A percentile compares a stretch with the other conserved stretches of the same genome.
Conservation (phyloP, 2,888 invertebrate genomes). For the Oscheius sp. region DNA sequence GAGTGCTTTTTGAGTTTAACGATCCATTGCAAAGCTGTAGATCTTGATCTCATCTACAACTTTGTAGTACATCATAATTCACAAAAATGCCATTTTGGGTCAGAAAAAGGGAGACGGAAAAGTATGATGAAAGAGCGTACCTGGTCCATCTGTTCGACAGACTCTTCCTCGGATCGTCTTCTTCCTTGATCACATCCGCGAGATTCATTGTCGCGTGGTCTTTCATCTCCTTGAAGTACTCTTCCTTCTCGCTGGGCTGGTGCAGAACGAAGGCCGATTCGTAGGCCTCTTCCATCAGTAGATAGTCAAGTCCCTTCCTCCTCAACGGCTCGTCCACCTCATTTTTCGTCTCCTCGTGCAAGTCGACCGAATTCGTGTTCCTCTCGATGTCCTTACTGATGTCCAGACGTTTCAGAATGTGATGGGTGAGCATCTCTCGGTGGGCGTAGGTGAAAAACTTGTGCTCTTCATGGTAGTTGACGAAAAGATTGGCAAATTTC, state of each 20-base stretch:
- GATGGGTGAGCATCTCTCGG: conserved; percentile 50
- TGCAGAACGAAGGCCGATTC: conserved; percentile 74
- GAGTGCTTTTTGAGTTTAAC: neutral
- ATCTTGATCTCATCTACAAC: no score
- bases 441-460: conserved; percentile 57
- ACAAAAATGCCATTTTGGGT: no score
- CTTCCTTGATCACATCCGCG: conserved; percentile 42
- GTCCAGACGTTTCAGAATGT: conserved; percentile 32
- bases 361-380: neutral
- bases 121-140: neutral
- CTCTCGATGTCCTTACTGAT: conserved; percentile 31
- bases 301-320: conserved; percentile 73
- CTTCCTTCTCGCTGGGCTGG: conserved; percentile 70
- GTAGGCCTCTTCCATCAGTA: conserved; percentile 74
- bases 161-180: conserved; percentile 46
- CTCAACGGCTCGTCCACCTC: conserved; percentile 45
- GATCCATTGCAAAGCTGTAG: no score
- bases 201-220: conserved; percentile 44
- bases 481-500: conserved; percentile 48
- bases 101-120: neutral
- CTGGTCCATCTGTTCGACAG: conserved; percentile 43
- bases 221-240: conserved; percentile 51
- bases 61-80: no score
- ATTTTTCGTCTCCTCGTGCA: neutral
- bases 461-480: conserved; percentile 53